Conservation (phyloP, 2,113 vertebrate species). For the Eonycteris spelaea region DNA sequence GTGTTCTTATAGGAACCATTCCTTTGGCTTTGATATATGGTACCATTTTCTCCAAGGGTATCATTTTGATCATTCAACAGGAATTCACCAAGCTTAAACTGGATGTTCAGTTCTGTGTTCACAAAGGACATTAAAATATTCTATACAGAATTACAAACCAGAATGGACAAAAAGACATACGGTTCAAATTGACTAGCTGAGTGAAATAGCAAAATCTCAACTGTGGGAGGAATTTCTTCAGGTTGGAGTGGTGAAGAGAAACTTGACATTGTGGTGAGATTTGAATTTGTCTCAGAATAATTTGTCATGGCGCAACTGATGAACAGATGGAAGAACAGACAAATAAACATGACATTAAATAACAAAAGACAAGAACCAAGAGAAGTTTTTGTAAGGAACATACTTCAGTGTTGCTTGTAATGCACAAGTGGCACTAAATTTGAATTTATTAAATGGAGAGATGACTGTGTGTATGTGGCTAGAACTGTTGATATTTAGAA, state of each 20-base stretch:
- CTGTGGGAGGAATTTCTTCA: not conserved
- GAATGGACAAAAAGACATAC: not conserved
- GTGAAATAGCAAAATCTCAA: not conserved
- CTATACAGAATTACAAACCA: not conserved
- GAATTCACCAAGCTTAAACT: not conserved
- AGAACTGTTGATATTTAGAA: not conserved
- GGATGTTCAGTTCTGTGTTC: not conserved
- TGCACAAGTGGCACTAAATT: not conserved
- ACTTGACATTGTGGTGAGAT: not conserved
- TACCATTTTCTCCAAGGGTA: not conserved
- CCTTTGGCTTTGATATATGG: not conserved
- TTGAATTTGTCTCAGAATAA: not conserved
- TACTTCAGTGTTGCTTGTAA: not conserved
- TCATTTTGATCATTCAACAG: not conserved
- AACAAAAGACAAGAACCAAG: not conserved
- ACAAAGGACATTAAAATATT: not conserved
- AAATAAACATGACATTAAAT: not conserved
- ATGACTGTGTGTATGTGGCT: fast-evolving
- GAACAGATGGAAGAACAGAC: not conserved
- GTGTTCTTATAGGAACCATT: not conserved
- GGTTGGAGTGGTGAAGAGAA: not conserved
- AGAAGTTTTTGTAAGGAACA: not conserved
- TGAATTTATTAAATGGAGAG: not conserved
- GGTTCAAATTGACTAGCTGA: not conserved
- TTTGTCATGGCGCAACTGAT: not conserved